Evolutionary conservation across 2,888 invertebrate species (phyloP), one percentile per base, ranked within the genome.

Genomic region (Drosophila paramelanica): DNA sequence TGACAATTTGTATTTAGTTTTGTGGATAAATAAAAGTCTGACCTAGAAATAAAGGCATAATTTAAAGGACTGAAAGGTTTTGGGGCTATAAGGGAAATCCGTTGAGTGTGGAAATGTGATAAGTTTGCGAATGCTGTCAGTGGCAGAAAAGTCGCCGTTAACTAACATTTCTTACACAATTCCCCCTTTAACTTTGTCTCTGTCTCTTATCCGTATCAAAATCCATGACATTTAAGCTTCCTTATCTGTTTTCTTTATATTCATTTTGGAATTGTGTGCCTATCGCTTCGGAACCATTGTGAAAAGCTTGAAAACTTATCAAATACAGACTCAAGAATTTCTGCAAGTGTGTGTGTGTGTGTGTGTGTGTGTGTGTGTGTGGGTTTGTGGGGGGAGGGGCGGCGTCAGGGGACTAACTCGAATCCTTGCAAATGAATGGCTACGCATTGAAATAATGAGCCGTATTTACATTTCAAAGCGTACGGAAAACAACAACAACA

Each of bases 381-480:
- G 23, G n/a, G 4, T 2, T 4, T 3, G 2, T 31, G 23, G 11
- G 36, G 6, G 2, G 31, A 23, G 11, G 36, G 33, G 23, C 42
- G 17, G 7, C 25, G 43, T 50, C 41, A 47, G 36, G n/a, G 39
- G 20, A 36, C 36, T 52, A 67, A 61, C 51, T 79, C 59, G 39
- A 78, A 79, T 69, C 78, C 79, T 64, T 67, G 77, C 73, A 76
- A 83, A 86, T 81, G 77, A 83, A 83, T 86, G 72, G 69, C 86
- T 53, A 60, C 68, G 77, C 77, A 86, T 80, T 68, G 73, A 88
- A 87, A 82, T 88, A 87, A 85, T 87, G 84, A 85, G 88, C 66
- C 60, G 80, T 82, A 85, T 87, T 85, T 87, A 85, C 88, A 85
- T 85, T 85, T 87, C 81, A 85, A 85, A 85, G 82, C 81, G 47